A percentile compares a stretch with the other conserved stretches of the same genome.
These are phyloP conservation scores for Holothuria glaberrima DNA, from an alignment of 35 echinoderm and acorn worm species.

Conservation along the genomic window DNA sequence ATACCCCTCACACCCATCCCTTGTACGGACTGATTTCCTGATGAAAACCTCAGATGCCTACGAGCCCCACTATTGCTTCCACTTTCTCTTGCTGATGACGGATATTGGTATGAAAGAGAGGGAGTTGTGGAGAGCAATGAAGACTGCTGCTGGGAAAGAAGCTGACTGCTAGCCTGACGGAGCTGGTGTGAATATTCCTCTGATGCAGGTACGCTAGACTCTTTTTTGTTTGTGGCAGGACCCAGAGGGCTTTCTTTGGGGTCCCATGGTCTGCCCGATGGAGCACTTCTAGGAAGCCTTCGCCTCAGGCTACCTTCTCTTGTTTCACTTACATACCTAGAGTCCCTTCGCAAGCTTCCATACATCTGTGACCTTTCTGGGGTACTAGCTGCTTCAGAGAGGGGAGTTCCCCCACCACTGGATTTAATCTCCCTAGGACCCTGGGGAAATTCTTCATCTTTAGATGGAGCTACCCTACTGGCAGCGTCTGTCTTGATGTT, in stretches of 20 bases:
- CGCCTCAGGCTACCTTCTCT: not conserved
- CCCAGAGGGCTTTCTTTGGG: slow-evolving; percentile 8
- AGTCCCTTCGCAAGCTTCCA: not conserved
- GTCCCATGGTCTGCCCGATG: not conserved
- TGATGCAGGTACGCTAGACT: not conserved
- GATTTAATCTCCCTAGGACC: not conserved
- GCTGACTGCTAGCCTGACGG: slow-evolving; percentile 6
- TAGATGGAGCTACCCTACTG: not conserved
- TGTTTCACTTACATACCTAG: not conserved
- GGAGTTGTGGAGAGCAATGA: not conserved
- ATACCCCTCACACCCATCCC: too few relatives aligned
- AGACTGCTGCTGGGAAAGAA: not conserved
- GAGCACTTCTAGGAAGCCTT: too few relatives aligned
- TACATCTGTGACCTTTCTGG: not conserved
- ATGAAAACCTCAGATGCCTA: slow-evolving; percentile 42
- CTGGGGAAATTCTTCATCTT: not conserved
- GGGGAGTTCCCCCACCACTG: not conserved
- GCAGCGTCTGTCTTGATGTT: slow-evolving; percentile 25
- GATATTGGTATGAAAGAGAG: slow-evolving; percentile 10
- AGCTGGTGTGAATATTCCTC: slow-evolving; percentile 33
- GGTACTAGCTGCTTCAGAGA: not conserved
- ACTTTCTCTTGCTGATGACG: not conserved
- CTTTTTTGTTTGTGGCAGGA: not conserved
- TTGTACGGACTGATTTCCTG: slow-evolving; percentile 7
- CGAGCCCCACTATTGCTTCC: not conserved